Base-by-base conservation (phyloP, 2,888 invertebrate genomes). In the Trichogramma dendrolimi region DNA sequence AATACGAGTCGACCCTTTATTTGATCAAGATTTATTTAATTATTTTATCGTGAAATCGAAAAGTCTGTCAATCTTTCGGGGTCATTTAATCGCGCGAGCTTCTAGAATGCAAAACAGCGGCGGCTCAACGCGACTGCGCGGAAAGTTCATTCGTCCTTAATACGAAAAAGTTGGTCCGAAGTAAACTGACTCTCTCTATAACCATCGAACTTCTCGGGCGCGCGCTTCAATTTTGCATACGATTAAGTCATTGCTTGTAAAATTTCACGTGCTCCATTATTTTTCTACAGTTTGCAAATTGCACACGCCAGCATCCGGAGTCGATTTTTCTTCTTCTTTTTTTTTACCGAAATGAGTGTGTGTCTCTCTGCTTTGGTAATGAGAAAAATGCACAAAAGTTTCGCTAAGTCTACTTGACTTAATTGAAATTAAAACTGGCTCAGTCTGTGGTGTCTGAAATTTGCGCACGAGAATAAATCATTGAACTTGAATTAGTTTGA, bases 231-330 rank as follows among this genome's bases (percentile, higher is more conserved):
- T 40, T 54, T 57, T 41, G 10, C 40, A 1, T n/a, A 51, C 4
- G 57, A 62, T 55, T 41, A 58, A 58, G 47, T 62, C 55, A 62
- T 54, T 52, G 53, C 42, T 27, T 42, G 7, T 40, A 46, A 40
- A 41, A 53, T 64, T 64, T 50, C 60, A 54, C 49, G 49, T 47
- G 44, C 49, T 58, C 58, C 51, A 46, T 61, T 55, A 55, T 59
- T 58, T 14, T 14, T 14, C 14, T 14, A 14, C 14, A 14, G 1
- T 14, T 14, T 14, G 14, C 14, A 14, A 14, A 14, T 14, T 14
- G 14, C 14, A 14, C 14, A 14, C 1, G 14, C 55, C 51, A 46
- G 54, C 27, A 54, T 11, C 57, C 40, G 38, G 43, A 43, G 44
- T 53, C 60, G 43, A 54, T 65, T 50, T 14, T 53, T 53, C 14